phyloP scores from a whole-genome alignment of 2,888 invertebrate genomes.

The Synanthedon tipuliformis region DNA sequence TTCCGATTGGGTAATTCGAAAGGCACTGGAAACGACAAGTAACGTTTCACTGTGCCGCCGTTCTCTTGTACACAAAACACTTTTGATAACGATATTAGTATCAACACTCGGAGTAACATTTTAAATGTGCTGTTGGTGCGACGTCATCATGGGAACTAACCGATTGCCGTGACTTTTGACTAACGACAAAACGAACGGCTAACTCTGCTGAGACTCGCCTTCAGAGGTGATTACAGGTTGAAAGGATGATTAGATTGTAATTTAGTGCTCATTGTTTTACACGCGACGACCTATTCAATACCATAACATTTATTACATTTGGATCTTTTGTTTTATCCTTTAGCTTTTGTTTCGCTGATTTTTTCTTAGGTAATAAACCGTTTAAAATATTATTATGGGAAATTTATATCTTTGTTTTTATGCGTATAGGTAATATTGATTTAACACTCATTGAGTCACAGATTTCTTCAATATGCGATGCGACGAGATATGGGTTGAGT shows the following conservation, averaged over 20 bases:
- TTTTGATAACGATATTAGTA: conserved; percentile 18
- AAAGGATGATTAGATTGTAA: conserved; percentile 44
- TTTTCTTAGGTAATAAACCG: too few relatives aligned
- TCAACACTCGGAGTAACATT: conserved; percentile 45
- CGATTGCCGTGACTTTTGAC: conserved; percentile 26
- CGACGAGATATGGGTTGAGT: too few relatives aligned
- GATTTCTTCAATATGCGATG: too few relatives aligned
- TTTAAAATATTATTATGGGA: too few relatives aligned
- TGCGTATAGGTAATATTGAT: too few relatives aligned
- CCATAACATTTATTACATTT: background rate
- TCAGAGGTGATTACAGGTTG: conserved; percentile 46
- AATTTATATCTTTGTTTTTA: too few relatives aligned
- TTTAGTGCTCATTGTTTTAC: conserved; percentile 42
- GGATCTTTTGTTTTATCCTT: background rate
- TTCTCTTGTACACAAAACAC: conserved; percentile 19
- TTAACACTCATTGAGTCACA: too few relatives aligned
- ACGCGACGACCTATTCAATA: background rate
- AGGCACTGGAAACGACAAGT: conserved; percentile 40
- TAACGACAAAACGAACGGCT: conserved; percentile 34
- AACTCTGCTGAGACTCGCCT: conserved; percentile 32
- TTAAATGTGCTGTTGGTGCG: conserved; percentile 47
- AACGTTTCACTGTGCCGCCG: conserved; percentile 24
- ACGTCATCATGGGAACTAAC: conserved; percentile 57
- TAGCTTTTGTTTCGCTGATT: background rate
- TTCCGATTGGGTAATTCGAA: conserved; percentile 50